Base-by-base conservation (phyloP, 2,888 invertebrate genomes). In the Muschampia plurimacula region DNA sequence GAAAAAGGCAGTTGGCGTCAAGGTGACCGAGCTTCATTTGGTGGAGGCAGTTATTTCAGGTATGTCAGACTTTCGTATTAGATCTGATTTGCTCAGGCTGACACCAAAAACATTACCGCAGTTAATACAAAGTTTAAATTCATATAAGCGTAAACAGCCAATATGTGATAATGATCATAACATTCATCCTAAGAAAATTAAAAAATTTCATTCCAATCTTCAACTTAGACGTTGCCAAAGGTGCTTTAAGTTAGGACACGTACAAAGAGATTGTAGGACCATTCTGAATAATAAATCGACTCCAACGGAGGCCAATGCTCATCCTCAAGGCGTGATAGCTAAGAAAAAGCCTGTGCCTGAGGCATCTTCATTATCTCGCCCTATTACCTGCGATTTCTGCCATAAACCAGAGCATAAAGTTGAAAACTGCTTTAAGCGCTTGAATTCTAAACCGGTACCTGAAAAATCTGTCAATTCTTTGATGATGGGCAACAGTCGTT, bases 101-200 rank as follows among this genome's bases (percentile, higher is more conserved):
- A 46, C 46, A 46, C 46, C 46, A 46, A 46, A 46, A 46, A 46
- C 46, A 46, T 46, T 46, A 46, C 46, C 46, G 46, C 46, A 46
- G 13, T 46, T 46, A 13, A 46, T 46, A 46, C 46, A 46, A 46
- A 46, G 46, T 46, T 46, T 46, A 46, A 46, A 46, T 46, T 46
- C 46, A 46, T 46, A 46, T 13, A 46, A 46, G 13, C 46, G 46
- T 8, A 46, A 46, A 46, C 46, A 46, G 46, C 46, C 46, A 46
- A 46, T 46, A 13, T 46, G 2, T 8, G 46, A 46, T 46, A 46
- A 46, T 13, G 46, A 46, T 46, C 46, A 46, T 46, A 13, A 46
- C 12, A 46, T 46, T 46, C 4, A 46, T 46, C 13, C 46, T 4
- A 46, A 46, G 15, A 52, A 15, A 52, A n/a, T 49, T 9, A 44